phyloP scores from a whole-genome alignment of 1,140 invertebrate species.

The Dreissena rostriformis region DNA sequence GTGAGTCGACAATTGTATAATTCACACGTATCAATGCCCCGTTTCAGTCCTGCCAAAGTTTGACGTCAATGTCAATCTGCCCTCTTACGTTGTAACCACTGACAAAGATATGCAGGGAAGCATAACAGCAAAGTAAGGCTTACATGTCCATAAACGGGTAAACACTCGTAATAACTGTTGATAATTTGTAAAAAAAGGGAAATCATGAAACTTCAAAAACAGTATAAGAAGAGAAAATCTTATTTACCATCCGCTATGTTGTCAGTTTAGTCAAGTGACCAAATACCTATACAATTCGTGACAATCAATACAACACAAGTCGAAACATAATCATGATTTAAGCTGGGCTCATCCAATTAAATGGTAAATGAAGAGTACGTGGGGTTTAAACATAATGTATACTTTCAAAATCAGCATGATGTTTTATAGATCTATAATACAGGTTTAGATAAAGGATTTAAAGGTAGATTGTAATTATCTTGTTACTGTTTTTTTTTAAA shows the following conservation, averaged over 20 bases:
- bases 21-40: background rate
- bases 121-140: conserved; percentile 22
- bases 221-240: background rate
- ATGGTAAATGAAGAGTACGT: no score
- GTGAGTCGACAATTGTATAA: no score
- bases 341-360: no score
- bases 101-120: conserved; percentile 32
- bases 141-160: background rate
- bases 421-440: no score
- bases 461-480: no score
- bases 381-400: no score
- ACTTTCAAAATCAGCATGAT: no score
- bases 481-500: no score
- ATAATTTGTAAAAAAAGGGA: background rate
- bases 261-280: background rate
- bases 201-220: background rate
- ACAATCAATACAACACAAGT: no score
- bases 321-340: no score
- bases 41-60: conserved; percentile 48
- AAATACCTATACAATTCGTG: no score
- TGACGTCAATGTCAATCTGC: conserved; percentile 21
- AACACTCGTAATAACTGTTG: background rate
- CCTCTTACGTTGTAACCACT: conserved; percentile 27
- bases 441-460: no score
- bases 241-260: background rate